Base-by-base conservation (phyloP, 2,888 invertebrate species). In the Lasioglossum villosulum region DNA sequence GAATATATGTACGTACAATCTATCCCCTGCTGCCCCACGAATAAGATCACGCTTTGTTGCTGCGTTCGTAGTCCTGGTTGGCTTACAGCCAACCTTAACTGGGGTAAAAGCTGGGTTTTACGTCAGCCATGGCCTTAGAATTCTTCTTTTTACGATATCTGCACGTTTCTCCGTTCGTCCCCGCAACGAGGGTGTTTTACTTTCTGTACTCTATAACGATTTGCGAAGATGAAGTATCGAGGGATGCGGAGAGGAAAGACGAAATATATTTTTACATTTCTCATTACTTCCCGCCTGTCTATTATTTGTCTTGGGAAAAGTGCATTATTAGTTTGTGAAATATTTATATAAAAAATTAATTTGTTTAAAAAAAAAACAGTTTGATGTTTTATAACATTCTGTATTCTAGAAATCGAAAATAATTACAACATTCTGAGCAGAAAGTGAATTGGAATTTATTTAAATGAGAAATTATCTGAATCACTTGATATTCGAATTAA, bases 21-120 rank as follows among this genome's bases (percentile, higher is more conserved):
- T 70, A 85, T 75, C 77, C 59, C 75, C 71, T 48, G 56, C 37
- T 52, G 52, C 73, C 72, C 75, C 83, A 83, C 83, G 75, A 80
- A 84, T 78, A 78, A 77, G 72, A 82, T 86, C 78, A 79, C 63
- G 82, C 70, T 75, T 78, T 78, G 80, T 82, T 82, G 79, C 75
- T 84, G 86, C 83, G 87, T 84, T 85, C 68, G 80, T 80, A 87
- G 87, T 78, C 83, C 87, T 78, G 84, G 82, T 92, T 92, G 92
- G 92, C 89, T 75, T 56, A 27, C 78, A 74, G 92, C 92, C 93
- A 92, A 90, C 75, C 87, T 89, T 88, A 92, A 91, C 90, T 89
- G 83, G 86, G 90, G 88, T 90, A 91, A 90, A 90, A 91, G 89
- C 85, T 76, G 45, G 87, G 86, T 83, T 90, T 87, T 87, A 74